Percentiles rank a stretch among this genome's conserved stretches.
phyloP scores from a whole-genome alignment of 1,140 invertebrate species.

The Pentalonia nigronervosa region DNA sequence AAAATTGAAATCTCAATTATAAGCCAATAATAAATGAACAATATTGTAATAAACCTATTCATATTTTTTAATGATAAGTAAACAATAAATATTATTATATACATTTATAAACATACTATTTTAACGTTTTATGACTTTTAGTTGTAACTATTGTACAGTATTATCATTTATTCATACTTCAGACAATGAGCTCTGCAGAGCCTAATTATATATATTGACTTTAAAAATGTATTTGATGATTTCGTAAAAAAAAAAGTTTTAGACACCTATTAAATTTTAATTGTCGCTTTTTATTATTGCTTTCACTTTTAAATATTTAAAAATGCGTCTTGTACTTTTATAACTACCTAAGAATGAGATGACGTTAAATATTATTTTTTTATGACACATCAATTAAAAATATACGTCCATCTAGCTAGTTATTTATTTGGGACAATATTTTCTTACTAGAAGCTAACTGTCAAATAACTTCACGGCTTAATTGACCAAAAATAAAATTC shows the following conservation, averaged over 20 bases:
- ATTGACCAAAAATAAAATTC: background rate
- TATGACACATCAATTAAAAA: no score
- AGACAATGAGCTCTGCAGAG: background rate
- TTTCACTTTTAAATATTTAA: background rate
- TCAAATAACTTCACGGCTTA: no score
- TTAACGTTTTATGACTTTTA: background rate
- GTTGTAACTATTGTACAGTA: background rate
- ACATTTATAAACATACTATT: background rate
- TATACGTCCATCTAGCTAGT: no score
- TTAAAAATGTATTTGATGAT: background rate
- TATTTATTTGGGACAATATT: no score
- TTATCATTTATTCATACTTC: background rate
- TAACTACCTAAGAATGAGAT: background rate
- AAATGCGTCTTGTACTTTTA: background rate
- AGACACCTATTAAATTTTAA: background rate
- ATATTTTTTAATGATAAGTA: no score
- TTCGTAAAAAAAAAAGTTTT: background rate
- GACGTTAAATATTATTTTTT: no score
- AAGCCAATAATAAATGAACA: no score
- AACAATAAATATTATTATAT: background rate
- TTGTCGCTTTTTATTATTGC: background rate
- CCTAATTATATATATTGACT: background rate
- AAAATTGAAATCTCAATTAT: no score
- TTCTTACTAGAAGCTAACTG: no score
- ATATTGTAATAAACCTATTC: no score